Base-by-base conservation (phyloP, 2,113 vertebrate species). In the Malaclemys terrapin region DNA sequence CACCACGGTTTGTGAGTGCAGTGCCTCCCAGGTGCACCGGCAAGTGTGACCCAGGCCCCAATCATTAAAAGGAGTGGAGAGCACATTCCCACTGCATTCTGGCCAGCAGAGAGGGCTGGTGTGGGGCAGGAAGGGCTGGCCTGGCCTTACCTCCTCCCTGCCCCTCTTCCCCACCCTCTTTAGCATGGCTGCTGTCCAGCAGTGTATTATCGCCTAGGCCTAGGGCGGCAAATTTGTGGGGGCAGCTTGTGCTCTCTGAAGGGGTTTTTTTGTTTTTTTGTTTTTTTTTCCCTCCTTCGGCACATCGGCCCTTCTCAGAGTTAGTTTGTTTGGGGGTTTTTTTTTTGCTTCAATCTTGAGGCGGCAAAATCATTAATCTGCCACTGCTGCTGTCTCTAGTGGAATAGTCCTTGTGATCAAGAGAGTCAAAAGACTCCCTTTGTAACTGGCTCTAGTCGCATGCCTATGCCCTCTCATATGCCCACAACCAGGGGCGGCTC, bases 181-280 rank as follows among this genome's bases (percentile, higher is more conserved):
- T 3, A 0, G 0, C 6, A 12, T 7, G 35, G 25, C 13, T 13
- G 13, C 8, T 1, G 2, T 27, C 25, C 13, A 50, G 11, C 49
- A 12, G 12, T 4, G 13, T 50, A 50, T 50, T 14, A 50, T 50
- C 49, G 13, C 49, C 49, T 50, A 50, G 45, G 45, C 45, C 45
- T 45, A 45, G 45, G 45, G 45, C 45, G 45, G 45, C 50, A 50
- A 50, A 50, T 50, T 50, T 50, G 50, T 13, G 4, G 50, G 50
- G 50, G 50, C 14, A 13, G 50, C 50, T 50, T 50, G 50, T 4
- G 50, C 50, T 2, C 50, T 50, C 49, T 14, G 49, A 50, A 50
- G 49, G 42, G 38, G 38, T 38, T 38, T 38, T 38, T 38, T 38
- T 38, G n/a, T 38, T 38, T 38, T 38, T 42, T 42, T 42, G 4